Base-by-base conservation (phyloP, 2,888 invertebrate species). In the Pardosa pseudoannulata region DNA sequence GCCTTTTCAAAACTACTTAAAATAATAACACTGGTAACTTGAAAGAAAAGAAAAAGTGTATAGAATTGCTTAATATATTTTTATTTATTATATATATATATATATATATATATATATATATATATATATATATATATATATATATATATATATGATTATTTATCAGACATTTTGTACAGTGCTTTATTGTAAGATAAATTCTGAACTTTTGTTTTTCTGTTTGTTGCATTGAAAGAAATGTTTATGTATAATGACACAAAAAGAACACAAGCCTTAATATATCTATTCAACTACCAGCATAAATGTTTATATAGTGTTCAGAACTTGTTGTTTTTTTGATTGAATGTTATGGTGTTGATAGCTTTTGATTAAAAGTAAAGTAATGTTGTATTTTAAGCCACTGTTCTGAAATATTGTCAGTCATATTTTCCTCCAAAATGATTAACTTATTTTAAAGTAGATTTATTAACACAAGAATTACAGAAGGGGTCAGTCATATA, bases 11-110 rank as follows among this genome's bases (percentile, higher is more conserved):
- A n/a, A n/a, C n/a, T 23, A 56, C 13, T 16, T 56, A 23, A 6
- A 23, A 7, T n/a, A 56, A 23, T 56, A 46, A 16, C 46, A 2
- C 23, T 23, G 11, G 56, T 56, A 56, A 56, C 56, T 23, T 23
- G 56, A 23, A 19, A 11, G 1, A 56, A n/a, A n/a, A n/a, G n/a
- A n/a, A 19, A 23, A 56, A 23, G 56, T 56, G 56, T 23, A 56
- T 56, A 56, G 56, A 56, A 13, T 56, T 23, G 56, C 56, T 56
- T 56, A 56, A 56, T 56, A 56, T 56, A 56, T 56, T 56, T 46
- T 56, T 56, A 56, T 56, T 56, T 56, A 56, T 56, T 56, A 23
- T 56, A 56, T 56, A 56, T n/a, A n/a, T n/a, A n/a, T n/a, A n/a
- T n/a, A n/a, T n/a, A n/a, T n/a, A n/a, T n/a, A n/a, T n/a, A n/a